phyloP scores from a whole-genome alignment of 2,113 vertebrate species.

The Amphiprion ocellaris region DNA sequence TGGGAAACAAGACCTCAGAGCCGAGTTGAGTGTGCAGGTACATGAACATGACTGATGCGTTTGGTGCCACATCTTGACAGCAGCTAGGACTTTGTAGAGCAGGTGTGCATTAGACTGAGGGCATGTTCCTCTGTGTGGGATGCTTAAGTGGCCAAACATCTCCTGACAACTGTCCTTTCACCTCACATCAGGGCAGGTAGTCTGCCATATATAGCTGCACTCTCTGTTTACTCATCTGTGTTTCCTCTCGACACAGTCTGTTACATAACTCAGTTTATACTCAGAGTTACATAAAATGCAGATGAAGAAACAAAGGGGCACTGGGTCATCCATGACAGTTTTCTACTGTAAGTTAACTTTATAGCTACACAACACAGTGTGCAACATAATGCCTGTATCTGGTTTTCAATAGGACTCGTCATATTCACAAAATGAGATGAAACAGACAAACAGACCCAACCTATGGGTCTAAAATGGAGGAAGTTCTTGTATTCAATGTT shows the following conservation, averaged over 20 bases:
- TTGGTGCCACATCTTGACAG: constrained; percentile 52
- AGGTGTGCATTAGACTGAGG: constrained; percentile 60
- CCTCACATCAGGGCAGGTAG: constrained; percentile 50
- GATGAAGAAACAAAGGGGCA: constrained; percentile 4
- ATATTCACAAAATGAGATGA: no score
- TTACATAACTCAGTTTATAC: constrained; percentile 33
- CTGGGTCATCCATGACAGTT: background rate
- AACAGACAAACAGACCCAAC: no score
- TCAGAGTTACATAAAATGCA: constrained; percentile 30
- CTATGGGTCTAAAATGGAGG: no score
- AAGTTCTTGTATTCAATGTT: no score
- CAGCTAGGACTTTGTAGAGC: constrained; percentile 51
- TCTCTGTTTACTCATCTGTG: constrained; percentile 22
- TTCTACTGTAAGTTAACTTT: no score
- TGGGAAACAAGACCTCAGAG: constrained; percentile 14
- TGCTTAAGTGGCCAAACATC: constrained; percentile 56
- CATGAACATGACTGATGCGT: constrained; percentile 58
- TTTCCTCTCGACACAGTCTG: background rate
- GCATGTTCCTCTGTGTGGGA: constrained; percentile 37
- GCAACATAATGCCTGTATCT: no score
- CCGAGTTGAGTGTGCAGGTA: constrained; percentile 24
- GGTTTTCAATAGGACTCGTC: no score
- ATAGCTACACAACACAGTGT: no score
- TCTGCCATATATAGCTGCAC: constrained; percentile 8
- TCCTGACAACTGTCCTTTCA: constrained; percentile 58